Base-by-base conservation (phyloP, 2,888 invertebrate species). In the Hesperia comma region DNA sequence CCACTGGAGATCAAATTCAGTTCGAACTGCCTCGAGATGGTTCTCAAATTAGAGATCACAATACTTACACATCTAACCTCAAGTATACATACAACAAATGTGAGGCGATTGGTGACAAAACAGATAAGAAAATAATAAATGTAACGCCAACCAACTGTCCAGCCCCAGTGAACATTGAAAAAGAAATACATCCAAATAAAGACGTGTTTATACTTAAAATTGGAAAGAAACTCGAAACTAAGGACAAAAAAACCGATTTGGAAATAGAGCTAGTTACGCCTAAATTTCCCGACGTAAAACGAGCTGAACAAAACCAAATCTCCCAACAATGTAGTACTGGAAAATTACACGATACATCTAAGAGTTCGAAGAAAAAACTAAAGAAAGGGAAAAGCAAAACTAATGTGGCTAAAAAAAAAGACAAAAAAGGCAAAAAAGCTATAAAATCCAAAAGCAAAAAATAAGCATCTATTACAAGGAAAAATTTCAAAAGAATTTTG, bases 181-280 rank as follows among this genome's bases (percentile, higher is more conserved):
- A 92, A 80, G 72, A 79, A 17, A 26, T 85, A 10, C 83, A 91
- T 68, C 86, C 87, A 0, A 75, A 82, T 54, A 92, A 90, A 75
- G 92, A 92, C 70, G 91, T 92, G 1, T 92, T 92, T 64, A 89
- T 92, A 72, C 77, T 92, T 6, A 92, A 91, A 80, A 91, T 92
- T 68, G 92, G 92, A 32, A 92, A 92, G 69, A 92, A 91, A 73
- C 74, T 92, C 19, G 92, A 92, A 76, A 88, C 87, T 0, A 84
- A 85, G 73, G 90, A 92, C 63, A 92, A 89, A 73, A 92, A 87
- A 72, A 92, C 91, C 21, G 92, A 92, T 70, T 81, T 92, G 10
- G 92, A 91, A 81, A 92, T 92, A 72, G 91, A 92, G 79, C 77
- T 92, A 0, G 80, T 90, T 0, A 92, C 92, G 1, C 92, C 92